Base-by-base conservation (phyloP, 2,797 vertebrate genomes). In the Lacerta viridis region DNA sequence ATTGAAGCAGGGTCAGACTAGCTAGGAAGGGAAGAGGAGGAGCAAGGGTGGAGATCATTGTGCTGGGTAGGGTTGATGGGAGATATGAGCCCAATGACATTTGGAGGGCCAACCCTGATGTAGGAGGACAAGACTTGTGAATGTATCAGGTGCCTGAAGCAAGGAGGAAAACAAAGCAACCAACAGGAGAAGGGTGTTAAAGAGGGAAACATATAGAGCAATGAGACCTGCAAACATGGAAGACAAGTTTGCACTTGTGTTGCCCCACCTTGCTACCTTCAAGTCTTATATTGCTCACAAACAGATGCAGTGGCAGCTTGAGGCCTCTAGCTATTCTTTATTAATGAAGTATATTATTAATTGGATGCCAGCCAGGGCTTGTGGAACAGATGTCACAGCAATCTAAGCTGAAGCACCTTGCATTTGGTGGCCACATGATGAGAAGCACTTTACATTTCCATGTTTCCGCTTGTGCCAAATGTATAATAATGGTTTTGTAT, bases 391-490 rank as follows among this genome's bases (percentile, higher is more conserved):
- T 84, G 71, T 5, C 33, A 84, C 33, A 61, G 20, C 10, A 55
- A 50, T 71, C 33, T 18, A 59, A 46, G 29, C n/a, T 86, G 61
- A 86, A 50, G 6, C 64, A 59, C 5, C 3, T 55, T 39, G 3
- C 15, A 36, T 71, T 33, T 39, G 46, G 7, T 71, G 33, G 33
- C 23, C 46, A 29, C 72, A 72, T 81, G 11, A 72, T 72, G 41
- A 79, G n/a, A 41, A 61, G 68, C 27, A 59, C 3, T 82, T 66
- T 36, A 75, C 27, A 71, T 61, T 33, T 4, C 75, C 20, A 3
- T 41, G 33, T 68, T 86, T 85, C 33, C 55, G 27, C 39, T 39
- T 75, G 23, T 84, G 23, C 69, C 46, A 72, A 84, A 72, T 84
- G 50, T 55, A 55, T 72, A 29, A 18, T 41, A 25, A 7, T 83